Percentiles rank a stretch among this genome's conserved stretches.
These are phyloP conservation scores for Leptoteleia sp. DNA, from an alignment of 1,140 invertebrate species.

Conservation along the genomic window DNA sequence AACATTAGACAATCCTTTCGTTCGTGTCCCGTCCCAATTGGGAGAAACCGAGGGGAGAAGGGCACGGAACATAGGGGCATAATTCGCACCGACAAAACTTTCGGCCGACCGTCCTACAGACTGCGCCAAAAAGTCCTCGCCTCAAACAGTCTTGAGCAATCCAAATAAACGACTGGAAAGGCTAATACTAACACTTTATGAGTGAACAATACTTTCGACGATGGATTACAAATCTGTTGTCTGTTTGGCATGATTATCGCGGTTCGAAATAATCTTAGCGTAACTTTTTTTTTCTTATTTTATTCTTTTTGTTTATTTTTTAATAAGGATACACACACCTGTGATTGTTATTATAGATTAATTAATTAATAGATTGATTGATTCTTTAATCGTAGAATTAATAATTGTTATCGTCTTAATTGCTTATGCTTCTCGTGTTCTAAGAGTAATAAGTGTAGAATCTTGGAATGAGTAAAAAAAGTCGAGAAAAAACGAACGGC, in stretches of 20 bases:
- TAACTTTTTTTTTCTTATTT: constrained; percentile 3
- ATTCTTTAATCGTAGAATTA: too few species aligned
- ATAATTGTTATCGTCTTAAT: too few species aligned
- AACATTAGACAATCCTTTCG: constrained; percentile 24
- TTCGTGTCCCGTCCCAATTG: constrained; percentile 6
- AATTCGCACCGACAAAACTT: constrained; percentile 17
- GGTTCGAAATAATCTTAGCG: constrained; percentile 17
- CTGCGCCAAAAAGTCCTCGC: constrained; percentile 21
- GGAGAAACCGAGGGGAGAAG: constrained; percentile 6
- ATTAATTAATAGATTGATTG: constrained; percentile 29
- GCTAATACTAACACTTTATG: constrained; percentile 44
- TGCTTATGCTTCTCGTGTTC: too few species aligned
- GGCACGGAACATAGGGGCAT: background rate
- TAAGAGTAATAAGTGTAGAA: too few species aligned
- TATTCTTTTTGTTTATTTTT: background rate
- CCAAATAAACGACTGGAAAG: constrained; percentile 39
- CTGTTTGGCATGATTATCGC: constrained; percentile 28
- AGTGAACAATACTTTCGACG: constrained; percentile 50
- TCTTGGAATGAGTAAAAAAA: too few species aligned
- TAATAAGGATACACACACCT: constrained; percentile 25
- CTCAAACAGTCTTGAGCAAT: constrained; percentile 58
- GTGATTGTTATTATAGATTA: constrained; percentile 21
- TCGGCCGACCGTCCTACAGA: constrained; percentile 6
- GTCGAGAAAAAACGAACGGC: too few species aligned
- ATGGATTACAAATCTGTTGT: constrained; percentile 21